Conservation (phyloP, 2,113 vertebrate genomes). For the Salvator merianae region DNA sequence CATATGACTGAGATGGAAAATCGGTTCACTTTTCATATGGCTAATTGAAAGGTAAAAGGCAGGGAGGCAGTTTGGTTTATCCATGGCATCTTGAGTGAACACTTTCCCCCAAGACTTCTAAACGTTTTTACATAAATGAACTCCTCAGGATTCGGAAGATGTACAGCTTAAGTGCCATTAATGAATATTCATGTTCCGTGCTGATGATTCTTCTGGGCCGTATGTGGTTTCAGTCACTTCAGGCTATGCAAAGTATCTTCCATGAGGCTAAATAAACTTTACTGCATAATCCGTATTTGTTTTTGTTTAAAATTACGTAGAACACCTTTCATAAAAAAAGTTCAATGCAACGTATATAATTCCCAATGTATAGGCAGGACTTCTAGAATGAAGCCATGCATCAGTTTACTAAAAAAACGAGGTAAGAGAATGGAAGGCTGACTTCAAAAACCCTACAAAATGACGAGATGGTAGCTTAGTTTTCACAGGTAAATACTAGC, state of each 20-base stretch:
- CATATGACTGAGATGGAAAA: background rate
- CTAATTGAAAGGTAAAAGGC: background rate
- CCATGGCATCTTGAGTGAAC: background rate
- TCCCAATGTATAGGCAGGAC: too few relatives aligned
- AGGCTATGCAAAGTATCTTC: background rate
- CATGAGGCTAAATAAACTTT: background rate
- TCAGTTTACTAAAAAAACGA: too few relatives aligned
- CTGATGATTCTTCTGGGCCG: too few relatives aligned
- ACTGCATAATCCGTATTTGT: background rate
- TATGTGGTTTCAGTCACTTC: constrained; percentile 2
- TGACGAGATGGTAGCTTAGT: too few relatives aligned
- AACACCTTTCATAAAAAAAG: too few relatives aligned
- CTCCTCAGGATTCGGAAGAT: background rate
- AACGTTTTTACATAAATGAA: background rate
- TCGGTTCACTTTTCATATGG: background rate
- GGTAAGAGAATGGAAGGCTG: too few relatives aligned
- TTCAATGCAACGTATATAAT: too few relatives aligned
- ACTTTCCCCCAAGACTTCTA: background rate
- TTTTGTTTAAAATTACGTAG: background rate
- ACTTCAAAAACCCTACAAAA: too few relatives aligned
- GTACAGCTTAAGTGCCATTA: too few relatives aligned
- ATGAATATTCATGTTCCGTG: too few relatives aligned
- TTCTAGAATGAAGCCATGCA: too few relatives aligned
- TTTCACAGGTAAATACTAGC: background rate
- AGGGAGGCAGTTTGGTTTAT: background rate